Conservation (phyloP, 1,140 invertebrate species). For the Solenopsis invicta region DNA sequence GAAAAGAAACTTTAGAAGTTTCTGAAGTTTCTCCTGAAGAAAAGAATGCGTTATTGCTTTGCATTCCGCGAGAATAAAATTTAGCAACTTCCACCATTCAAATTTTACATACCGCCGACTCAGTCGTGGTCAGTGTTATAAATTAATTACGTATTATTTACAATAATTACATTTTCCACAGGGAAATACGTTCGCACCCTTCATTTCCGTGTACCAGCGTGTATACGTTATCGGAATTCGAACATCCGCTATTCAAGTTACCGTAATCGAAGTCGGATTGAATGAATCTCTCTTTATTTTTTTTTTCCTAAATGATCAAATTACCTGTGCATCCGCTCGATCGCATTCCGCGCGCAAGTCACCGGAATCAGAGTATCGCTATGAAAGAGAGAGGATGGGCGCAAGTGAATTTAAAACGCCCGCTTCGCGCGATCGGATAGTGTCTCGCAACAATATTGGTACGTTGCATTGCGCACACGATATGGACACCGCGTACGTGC, state of each 20-base stretch:
- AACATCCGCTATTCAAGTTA: neutral
- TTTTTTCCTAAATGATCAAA: constrained; percentile 29
- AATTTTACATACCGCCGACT: neutral
- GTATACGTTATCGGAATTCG: neutral
- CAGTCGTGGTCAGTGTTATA: neutral
- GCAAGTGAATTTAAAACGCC: constrained; percentile 46
- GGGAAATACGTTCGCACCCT: neutral
- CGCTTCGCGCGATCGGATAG: constrained; percentile 18
- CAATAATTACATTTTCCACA: neutral
- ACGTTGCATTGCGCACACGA: neutral
- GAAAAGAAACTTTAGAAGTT: constrained; percentile 7
- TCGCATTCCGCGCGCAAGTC: constrained; percentile 39
- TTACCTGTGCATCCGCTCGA: constrained; percentile 34
- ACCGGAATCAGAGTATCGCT: constrained; percentile 31
- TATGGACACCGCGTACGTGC: too few relatives aligned
- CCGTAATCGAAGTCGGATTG: neutral
- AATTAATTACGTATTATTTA: neutral
- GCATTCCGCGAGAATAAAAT: constrained; percentile 1
- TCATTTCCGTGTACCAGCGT: neutral
- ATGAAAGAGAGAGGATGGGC: constrained; percentile 6
- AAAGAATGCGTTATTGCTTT: constrained; percentile 5
- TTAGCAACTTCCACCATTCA: neutral
- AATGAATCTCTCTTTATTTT: neutral
- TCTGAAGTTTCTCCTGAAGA: neutral
- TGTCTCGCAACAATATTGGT: neutral